Conservation (phyloP, 2,888 invertebrate genomes). For the Eupeodes latifasciatus region DNA sequence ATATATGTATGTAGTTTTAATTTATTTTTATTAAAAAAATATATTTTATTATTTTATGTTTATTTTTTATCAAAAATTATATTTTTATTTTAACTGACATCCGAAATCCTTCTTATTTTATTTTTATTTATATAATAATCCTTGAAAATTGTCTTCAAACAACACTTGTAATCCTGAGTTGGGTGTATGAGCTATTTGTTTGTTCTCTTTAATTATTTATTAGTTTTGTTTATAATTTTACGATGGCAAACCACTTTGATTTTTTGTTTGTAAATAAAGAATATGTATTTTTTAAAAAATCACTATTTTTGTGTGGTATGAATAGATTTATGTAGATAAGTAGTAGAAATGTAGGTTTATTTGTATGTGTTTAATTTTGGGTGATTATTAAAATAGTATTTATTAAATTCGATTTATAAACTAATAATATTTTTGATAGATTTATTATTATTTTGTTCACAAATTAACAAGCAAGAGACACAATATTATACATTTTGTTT, state of each 20-base stretch:
- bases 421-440: not conserved
- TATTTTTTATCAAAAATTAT: constrained; percentile 14
- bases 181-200: constrained; percentile 59
- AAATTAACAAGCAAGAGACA: not conserved
- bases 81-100: constrained; percentile 20
- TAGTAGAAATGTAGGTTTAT: not conserved
- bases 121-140: constrained; percentile 13
- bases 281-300: constrained; percentile 11
- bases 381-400: not conserved
- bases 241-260: constrained; percentile 61
- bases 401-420: not conserved
- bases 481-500: not conserved
- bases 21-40: constrained; percentile 14
- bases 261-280: constrained; percentile 4
- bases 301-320: not conserved
- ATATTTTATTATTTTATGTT: not conserved
- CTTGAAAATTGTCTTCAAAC: constrained; percentile 50
- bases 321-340: no score
- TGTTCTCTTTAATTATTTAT: not conserved
- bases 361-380: not conserved
- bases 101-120: constrained; percentile 43
- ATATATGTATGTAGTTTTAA: not conserved
- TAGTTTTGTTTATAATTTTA: not conserved
- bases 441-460: not conserved
- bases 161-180: constrained; percentile 76